Evolutionary conservation across 2,797 vertebrate species (phyloP), one percentile per base, ranked within the genome.

Genomic region (Luscinia luscinia): DNA sequence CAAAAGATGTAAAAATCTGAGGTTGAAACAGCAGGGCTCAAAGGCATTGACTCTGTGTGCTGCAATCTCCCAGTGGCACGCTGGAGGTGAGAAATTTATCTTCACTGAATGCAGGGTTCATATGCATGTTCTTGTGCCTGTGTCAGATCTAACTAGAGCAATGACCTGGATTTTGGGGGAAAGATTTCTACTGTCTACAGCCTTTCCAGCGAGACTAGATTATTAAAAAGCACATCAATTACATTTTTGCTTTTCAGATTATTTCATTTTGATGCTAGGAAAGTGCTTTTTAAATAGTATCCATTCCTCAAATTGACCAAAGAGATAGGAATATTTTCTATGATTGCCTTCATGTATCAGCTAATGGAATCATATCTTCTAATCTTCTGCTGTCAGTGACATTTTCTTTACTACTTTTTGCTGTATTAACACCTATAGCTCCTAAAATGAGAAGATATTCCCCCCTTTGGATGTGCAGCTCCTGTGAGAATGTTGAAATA

Each of bases 61-160:
- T 59, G 51, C 63, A 30, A 90, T 70, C 40, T 70, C 34, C 45
- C 27, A 59, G 45, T 48, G 57, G 8, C 32, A 52, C 2, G 4
- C 52, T 63, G 41, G 55, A 70, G 89, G 82, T 76, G 41, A 21
- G 11, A 89, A 80, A 76, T 76, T 86, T 32, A 51, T 72, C 57
- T 85, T 40, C 46, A 26, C 26, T 92, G 80, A 90, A 54, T 48
- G 14, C 28, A 81, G 58, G 12, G 32, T 62, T 74, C 59, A 11
- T 58, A 36, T 34, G 9, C 30, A 23, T 22, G 45, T 30, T 78
- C 59, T 61, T 48, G 57, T 59, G 17, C 26, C 66, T 76, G 4
- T 68, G n/a, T 76, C 41, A 75, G 46, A 75, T 90, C 73, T 87
- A 90, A 88, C 90, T 79, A 88, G 55, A 78, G 21, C 32, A 66